A percentile compares a stretch with the other conserved stretches of the same genome.
Conservation (phyloP, 2,888 invertebrate species). For the Apomyelois bistriatella region DNA sequence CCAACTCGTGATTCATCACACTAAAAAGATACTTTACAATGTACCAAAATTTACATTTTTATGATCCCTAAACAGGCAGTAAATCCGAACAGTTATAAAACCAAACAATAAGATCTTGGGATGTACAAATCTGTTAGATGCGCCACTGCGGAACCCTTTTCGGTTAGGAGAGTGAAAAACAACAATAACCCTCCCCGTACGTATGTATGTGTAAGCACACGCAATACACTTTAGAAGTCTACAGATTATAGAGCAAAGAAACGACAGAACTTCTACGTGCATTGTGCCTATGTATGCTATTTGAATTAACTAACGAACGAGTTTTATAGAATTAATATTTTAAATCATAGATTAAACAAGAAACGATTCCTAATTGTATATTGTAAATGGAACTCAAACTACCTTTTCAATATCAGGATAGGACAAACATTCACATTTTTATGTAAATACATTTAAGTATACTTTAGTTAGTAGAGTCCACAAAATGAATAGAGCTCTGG, state of each 20-base stretch:
- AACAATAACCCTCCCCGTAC: constrained; percentile 68
- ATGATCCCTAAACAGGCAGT: constrained; percentile 70
- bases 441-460: too few species aligned
- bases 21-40: constrained; percentile 43
- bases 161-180: constrained; percentile 55
- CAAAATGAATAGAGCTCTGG: too few species aligned
- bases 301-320: too few species aligned
- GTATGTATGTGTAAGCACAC: constrained; percentile 58
- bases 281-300: too few species aligned
- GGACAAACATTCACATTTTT: too few species aligned
- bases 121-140: constrained; percentile 58
- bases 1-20: constrained; percentile 37
- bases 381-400: too few species aligned
- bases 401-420: too few species aligned
- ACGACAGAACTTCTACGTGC: neutral
- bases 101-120: constrained; percentile 46
- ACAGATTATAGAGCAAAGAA: constrained; percentile 34
- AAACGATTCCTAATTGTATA: too few species aligned
- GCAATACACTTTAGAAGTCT: constrained; percentile 72
- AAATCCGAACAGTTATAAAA: constrained; percentile 62
- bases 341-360: too few species aligned
- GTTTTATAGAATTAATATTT: too few species aligned
- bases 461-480: too few species aligned
- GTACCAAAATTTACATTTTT: constrained; percentile 65
- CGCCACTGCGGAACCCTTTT: constrained; percentile 54